phyloP scores from a whole-genome alignment of 1,140 invertebrate species.

The Papilio polytes region DNA sequence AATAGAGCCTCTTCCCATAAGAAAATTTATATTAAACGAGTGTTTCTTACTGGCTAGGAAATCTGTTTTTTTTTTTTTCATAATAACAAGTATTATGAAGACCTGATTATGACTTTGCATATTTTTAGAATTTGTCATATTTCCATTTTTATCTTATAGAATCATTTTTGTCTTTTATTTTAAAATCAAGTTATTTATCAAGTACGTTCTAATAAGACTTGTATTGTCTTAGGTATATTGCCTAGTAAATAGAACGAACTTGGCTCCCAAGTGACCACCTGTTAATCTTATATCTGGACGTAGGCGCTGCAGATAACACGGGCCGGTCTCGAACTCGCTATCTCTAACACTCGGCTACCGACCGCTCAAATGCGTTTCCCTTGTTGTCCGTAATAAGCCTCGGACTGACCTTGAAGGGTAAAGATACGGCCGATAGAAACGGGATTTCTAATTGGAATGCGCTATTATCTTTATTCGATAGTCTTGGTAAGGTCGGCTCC shows the following conservation, averaged over 20 bases:
- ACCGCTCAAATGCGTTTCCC: conserved; percentile 74
- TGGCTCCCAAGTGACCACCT: conserved; percentile 60
- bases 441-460: conserved; percentile 57
- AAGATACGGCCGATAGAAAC: conserved; percentile 47
- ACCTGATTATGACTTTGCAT: no score
- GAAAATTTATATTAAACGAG: neutral
- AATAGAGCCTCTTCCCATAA: conserved; percentile 6
- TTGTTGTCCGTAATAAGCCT: conserved; percentile 68
- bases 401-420: conserved; percentile 58
- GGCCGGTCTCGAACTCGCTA: conserved; percentile 57
- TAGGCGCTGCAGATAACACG: conserved; percentile 58
- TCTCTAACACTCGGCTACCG: conserved; percentile 64
- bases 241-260: conserved; percentile 44
- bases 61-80: neutral
- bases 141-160: no score
- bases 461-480: conserved; percentile 51
- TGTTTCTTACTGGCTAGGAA: neutral
- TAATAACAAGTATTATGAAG: no score
- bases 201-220: neutral
- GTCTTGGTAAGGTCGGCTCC: conserved; percentile 25
- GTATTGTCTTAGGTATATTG: neutral
- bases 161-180: no score
- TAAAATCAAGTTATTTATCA: neutral
- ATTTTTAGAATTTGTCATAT: no score
- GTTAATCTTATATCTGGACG: conserved; percentile 64